phyloP scores from a whole-genome alignment of 2,797 vertebrate species.

The Falco concolor region DNA sequence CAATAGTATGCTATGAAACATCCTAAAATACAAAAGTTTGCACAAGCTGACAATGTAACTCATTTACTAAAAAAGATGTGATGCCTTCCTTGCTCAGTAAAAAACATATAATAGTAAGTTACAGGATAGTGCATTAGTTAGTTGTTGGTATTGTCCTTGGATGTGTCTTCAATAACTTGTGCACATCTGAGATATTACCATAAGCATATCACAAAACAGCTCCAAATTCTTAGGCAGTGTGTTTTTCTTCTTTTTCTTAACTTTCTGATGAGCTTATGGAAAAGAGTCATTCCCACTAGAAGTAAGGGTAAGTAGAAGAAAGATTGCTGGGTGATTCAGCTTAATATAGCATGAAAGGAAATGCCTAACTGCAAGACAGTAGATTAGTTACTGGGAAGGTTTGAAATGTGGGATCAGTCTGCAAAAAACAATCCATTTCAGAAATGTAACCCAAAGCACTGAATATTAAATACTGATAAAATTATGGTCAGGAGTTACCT shows the following conservation, averaged over 20 bases:
- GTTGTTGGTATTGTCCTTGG: not conserved
- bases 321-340: not conserved
- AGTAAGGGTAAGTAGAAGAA: not conserved
- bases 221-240: not conserved
- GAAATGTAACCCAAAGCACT: not conserved
- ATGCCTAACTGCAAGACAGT: not conserved
- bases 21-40: not conserved
- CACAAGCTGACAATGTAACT: not conserved
- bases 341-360: not conserved
- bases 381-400: not conserved
- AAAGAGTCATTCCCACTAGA: not conserved
- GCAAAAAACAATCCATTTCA: not conserved
- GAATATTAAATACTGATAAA: not conserved
- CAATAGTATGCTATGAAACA: not conserved
- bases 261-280: not conserved
- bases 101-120: accelerated
- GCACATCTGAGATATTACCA: not conserved
- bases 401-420: not conserved
- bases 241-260: not conserved
- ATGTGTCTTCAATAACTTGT: not conserved
- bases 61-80: not conserved
- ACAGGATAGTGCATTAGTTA: not conserved
- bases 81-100: not conserved
- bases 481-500: not conserved
- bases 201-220: not conserved